Evolutionary conservation across 2,113 vertebrate species (phyloP), one percentile per base, ranked within the genome.

Genomic region (Sylvia atricapilla): DNA sequence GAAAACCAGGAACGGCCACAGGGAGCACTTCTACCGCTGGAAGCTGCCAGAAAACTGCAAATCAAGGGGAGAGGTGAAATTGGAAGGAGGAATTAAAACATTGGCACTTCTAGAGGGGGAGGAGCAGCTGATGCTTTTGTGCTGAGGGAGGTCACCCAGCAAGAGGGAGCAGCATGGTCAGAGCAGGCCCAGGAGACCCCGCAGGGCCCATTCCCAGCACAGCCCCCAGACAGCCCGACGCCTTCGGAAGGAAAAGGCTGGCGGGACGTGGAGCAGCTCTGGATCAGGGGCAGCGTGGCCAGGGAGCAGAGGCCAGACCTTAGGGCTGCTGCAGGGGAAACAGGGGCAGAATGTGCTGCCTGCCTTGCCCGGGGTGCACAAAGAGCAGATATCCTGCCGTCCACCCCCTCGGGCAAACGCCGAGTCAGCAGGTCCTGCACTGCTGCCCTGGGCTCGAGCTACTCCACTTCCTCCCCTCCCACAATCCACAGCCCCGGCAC

Each of bases 311-410:
- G 81, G 89, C n/a, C 96, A 87, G 89, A 43, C 68, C 93, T 76
- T 17, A 6, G 84, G 68, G 91, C 55, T 1, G 5, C 19, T 47
- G 68, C 52, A 86, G 68, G 95, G 93, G 93, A 96, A 97, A 74
- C 72, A 35, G 80, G 27, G 95, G 91, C 35, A 31, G 43, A 73
- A 70, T 15, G 49, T 18, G 89, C 64, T 73, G 56, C 87, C 73
- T 49, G 84, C 90, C 91, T 94, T 9, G 72, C 69, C 8, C 4
- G 53, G 13, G 95, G 63, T 53, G 87, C 82, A 94, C 94, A 92
- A 95, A 89, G 89, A 96, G 80, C 76, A 94, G 87, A 96, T 20
- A 95, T 96, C 95, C 94, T 96, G 91, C 89, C 69, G 58, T 7
- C 37, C 72, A 23, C 10, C 55, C 11, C 21, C 8, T 15, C 0